These are phyloP conservation scores for Aspidiotus rigidus DNA, from an alignment of 2,888 invertebrate genomes.

Conservation along the genomic window DNA sequence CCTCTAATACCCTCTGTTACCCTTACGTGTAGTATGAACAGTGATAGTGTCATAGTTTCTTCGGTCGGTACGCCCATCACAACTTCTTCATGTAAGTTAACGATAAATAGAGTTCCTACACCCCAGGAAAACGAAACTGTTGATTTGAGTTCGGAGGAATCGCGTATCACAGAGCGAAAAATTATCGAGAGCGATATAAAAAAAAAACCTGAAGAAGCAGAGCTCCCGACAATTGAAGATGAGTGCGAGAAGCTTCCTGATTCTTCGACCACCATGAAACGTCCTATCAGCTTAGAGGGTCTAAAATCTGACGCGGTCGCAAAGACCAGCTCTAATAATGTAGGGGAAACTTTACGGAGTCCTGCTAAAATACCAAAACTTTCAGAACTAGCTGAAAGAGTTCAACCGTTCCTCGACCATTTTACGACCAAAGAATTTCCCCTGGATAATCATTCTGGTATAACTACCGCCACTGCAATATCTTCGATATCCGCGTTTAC, in stretches of 20 bases:
- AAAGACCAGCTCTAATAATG: background rate
- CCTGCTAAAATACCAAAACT: conserved; percentile 17
- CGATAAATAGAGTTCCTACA: background rate
- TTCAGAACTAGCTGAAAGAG: background rate
- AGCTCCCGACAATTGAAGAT: too few relatives aligned
- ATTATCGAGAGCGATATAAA: too few relatives aligned
- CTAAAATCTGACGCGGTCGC: background rate
- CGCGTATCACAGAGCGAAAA: too few relatives aligned
- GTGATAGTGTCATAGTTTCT: background rate
- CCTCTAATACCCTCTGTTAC: background rate
- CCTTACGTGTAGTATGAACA: background rate
- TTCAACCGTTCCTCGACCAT: background rate
- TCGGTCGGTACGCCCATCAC: background rate
- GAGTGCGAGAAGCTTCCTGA: too few relatives aligned
- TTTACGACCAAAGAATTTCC: background rate
- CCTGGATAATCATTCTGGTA: background rate
- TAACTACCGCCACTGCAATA: background rate
- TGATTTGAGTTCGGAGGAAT: too few relatives aligned
- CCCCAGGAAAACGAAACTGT: background rate
- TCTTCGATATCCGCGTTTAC: background rate
- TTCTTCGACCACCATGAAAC: too few relatives aligned
- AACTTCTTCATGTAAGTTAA: background rate
- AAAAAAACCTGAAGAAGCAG: too few relatives aligned
- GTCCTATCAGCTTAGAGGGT: too few relatives aligned
- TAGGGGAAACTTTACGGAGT: background rate